Evolutionary conservation across 2,113 vertebrate genomes (phyloP).

Genomic region (Camelus dromedarius): DNA sequence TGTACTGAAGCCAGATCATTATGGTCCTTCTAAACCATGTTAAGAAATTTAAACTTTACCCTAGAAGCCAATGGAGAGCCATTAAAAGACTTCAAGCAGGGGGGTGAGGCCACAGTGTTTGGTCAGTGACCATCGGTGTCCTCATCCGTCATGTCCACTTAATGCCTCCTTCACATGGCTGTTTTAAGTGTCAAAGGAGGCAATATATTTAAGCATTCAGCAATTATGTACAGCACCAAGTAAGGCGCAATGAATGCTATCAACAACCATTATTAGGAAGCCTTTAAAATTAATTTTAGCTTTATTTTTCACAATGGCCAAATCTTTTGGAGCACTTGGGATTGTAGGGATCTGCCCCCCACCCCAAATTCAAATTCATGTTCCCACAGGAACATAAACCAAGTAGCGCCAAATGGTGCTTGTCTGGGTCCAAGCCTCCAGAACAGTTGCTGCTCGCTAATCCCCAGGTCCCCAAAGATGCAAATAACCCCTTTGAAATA

Average conservation of each 20-base stretch:
- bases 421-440: background rate
- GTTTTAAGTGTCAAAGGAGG: background rate
- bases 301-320: background rate
- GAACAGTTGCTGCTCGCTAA: background rate
- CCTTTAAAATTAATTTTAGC: conserved; percentile 37
- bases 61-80: background rate
- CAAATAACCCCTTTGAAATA: background rate
- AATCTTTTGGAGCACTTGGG: background rate
- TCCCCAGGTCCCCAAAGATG: background rate
- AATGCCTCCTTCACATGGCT: background rate
- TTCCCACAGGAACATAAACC: background rate
- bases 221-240: background rate
- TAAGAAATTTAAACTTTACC: background rate
- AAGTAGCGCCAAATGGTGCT: background rate
- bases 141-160: background rate
- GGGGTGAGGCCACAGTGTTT: background rate
- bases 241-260: background rate
- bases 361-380: background rate
- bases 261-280: background rate
- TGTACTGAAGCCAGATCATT: background rate
- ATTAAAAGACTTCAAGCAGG: background rate
- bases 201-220: background rate
- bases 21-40: background rate
- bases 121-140: background rate
- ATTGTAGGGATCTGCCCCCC: background rate